phyloP scores from a whole-genome alignment of 2,888 invertebrate genomes.

The Plebejus anna region DNA sequence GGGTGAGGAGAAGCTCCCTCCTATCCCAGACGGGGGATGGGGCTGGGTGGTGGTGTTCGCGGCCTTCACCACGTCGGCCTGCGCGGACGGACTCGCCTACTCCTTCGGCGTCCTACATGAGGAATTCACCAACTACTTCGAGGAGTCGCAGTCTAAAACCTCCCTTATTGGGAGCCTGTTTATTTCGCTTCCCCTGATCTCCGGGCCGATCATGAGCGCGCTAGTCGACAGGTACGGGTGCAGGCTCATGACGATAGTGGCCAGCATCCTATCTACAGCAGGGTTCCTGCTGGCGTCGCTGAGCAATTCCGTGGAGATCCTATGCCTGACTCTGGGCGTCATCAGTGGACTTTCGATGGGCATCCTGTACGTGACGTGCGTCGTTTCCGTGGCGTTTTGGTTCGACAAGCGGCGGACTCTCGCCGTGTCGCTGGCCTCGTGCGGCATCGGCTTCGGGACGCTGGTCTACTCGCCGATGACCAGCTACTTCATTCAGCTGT shows the following conservation, averaged over 20 bases:
- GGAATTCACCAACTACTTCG: constrained; percentile 88
- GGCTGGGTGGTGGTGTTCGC: constrained; percentile 94
- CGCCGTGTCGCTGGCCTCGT: constrained; percentile 92
- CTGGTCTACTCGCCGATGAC: constrained; percentile 93
- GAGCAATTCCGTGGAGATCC: constrained; percentile 85
- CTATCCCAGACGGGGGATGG: constrained; percentile 91
- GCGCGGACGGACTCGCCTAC: constrained; percentile 95
- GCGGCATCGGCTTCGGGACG: constrained; percentile 93
- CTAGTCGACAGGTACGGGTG: constrained; percentile 92
- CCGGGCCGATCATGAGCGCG: constrained; percentile 91
- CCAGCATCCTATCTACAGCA: constrained; percentile 84
- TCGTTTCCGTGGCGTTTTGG: constrained; percentile 95
- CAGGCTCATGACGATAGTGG: constrained; percentile 84
- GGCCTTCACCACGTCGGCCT: constrained; percentile 90
- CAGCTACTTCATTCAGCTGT: constrained; percentile 84
- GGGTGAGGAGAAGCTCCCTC: constrained; percentile 66
- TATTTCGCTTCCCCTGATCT: constrained; percentile 91
- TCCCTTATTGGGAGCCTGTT: constrained; percentile 94
- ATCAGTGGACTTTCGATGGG: constrained; percentile 91
- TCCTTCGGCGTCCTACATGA: constrained; percentile 94
- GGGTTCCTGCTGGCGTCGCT: constrained; percentile 88
- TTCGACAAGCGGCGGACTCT: constrained; percentile 92
- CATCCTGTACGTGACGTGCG: constrained; percentile 91
- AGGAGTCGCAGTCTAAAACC: constrained; percentile 89
- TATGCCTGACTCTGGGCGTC: constrained; percentile 91